Conservation (phyloP, 2,113 vertebrate species). For the Electrona antarctica region DNA sequence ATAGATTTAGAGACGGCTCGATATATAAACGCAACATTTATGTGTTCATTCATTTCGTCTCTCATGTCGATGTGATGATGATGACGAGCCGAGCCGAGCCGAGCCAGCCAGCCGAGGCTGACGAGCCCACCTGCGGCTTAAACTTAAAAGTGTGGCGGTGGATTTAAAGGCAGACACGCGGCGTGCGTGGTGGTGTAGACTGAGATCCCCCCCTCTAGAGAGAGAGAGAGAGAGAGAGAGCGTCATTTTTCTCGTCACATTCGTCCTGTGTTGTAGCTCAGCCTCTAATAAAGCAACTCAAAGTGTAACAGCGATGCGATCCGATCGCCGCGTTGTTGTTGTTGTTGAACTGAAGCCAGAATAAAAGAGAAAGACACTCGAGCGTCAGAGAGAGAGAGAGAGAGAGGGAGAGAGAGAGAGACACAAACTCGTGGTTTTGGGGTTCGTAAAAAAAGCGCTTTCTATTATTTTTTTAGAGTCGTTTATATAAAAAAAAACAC, state of each 20-base stretch:
- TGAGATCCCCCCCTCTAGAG: no score
- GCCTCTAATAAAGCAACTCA: slow-evolving; percentile 39
- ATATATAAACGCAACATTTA: no score
- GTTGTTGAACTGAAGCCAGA: slow-evolving; percentile 57
- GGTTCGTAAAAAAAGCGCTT: slow-evolving; percentile 60
- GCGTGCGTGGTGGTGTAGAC: slow-evolving; percentile 50
- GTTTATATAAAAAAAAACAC: no score
- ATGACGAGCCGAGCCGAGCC: no score
- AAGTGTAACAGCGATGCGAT: slow-evolving; percentile 34
- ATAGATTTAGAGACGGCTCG: no score
- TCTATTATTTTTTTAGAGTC: no score
- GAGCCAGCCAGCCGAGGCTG: no score
- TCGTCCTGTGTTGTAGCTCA: no score
- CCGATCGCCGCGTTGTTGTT: not conserved
- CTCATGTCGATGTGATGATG: no score
- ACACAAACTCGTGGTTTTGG: slow-evolving; percentile 50
- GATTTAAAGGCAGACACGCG: slow-evolving; percentile 74
- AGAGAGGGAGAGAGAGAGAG: slow-evolving; percentile 60
- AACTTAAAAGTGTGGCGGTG: slow-evolving; percentile 64
- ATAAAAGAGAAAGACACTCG: slow-evolving; percentile 37
- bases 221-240: no score
- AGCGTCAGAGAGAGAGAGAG: slow-evolving; percentile 55
- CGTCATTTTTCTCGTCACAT: no score
- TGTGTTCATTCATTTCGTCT: no score
- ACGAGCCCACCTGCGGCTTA: slow-evolving; percentile 59